Evolutionary conservation across 2,888 invertebrate genomes (phyloP), one percentile per base, ranked within the genome.

Genomic region (Heliconius cydno): DNA sequence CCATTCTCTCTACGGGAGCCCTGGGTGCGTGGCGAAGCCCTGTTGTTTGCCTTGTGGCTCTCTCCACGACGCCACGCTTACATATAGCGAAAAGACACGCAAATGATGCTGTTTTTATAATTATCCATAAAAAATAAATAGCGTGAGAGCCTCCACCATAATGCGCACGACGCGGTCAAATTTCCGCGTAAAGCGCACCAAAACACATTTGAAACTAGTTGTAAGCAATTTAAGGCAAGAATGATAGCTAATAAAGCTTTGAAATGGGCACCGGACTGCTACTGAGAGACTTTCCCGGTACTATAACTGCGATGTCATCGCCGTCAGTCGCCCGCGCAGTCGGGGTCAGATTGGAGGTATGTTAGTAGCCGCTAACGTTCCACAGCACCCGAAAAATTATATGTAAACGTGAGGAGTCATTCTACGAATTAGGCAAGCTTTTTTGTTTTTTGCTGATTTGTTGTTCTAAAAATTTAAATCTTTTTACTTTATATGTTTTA

Each of bases 171-270:
- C 88, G 87, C 87, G 87, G 86, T 85, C 87, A 87, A 86, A 87
- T 84, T 92, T 93, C 91, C 89, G 86, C 88, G 91, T 92, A 93
- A 90, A 88, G 86, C 88, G 87, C 90, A 92, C 92, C 90, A 91
- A 90, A 87, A 89, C 85, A 88, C 90, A 90, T 93, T 92, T 87
- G 84, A 93, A 93, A 94, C 94, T 91, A 90, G 82, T 82, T 73
- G 77, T 80, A 78, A 81, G 82, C 81, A 81, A 94, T 94, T 93
- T 92, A 88, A 90, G 89, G 90, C 90, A 88, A 88, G 88, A 89
- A 85, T 92, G 92, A 93, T 92, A 92, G 93, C 90, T 91, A 92
- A 93, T 94, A 94, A 94, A 92, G 90, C 89, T 87, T 87, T 86
- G 87, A 89, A 93, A 93, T 92, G 92, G 92, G 88, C 89, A 87